Base-by-base conservation (phyloP, 2,888 invertebrate genomes). In the Coremacera marginata region DNA sequence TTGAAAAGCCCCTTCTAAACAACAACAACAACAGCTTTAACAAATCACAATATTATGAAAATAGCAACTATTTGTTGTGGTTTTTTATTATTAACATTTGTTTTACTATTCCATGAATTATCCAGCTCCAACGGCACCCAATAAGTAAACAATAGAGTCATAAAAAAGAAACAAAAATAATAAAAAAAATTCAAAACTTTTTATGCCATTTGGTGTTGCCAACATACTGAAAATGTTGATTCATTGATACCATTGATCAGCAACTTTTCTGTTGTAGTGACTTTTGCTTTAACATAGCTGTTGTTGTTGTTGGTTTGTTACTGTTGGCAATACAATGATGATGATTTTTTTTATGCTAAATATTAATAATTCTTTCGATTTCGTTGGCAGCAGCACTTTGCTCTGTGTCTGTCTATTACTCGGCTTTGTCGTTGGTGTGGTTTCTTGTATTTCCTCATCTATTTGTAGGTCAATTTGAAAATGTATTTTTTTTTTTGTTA, bases 61-160 rank as follows among this genome's bases (percentile, higher is more conserved):
- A 44, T 44, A 44, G 11, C 44, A 44, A 14, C 44, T 11, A 44
- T 19, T 37, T 22, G 51, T 68, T 51, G 7, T 68, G 25, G 25
- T 9, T 16, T 68, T 51, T 11, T 14, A 14, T 68, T 51, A 51
- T 68, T 52, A 49, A 68, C 51, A 31, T 51, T 16, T n/a, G 27
- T 51, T 68, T 22, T 51, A 68, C 51, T 68, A 68, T 68, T 68
- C 68, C 68, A 27, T 27, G 51, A 68, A 68, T 27, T 11, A 60
- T 9, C 27, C 27, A 68, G n/a, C 68, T 11, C 44, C 44, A 14
- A 14, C 44, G 14, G 44, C 44, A 44, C 44, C 44, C 44, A 44
- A 44, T 44, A 44, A 44, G 44, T 44, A 11, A 44, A 44, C 44
- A 44, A 44, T 44, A 55, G 55, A 55, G 2, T 19, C n/a, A 55